Evolutionary conservation across 2,797 vertebrate genomes (phyloP), one percentile per base, ranked within the genome.

Genomic region (Adrianichthys oophorus): DNA sequence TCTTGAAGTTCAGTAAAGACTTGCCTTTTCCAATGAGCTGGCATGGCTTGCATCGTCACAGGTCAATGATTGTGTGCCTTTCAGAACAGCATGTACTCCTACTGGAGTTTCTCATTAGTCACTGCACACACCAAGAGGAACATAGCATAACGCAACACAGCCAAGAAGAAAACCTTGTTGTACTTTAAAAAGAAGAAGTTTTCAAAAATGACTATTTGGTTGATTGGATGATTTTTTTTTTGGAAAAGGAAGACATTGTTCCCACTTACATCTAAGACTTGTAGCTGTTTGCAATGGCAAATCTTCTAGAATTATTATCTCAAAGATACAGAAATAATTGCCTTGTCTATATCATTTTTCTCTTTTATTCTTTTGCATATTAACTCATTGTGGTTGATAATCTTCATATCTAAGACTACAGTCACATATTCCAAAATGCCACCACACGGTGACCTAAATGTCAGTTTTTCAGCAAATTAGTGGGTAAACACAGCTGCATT

Each of bases 21-120:
- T 68, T 76, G 72, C 74, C 78, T 83, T 78, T 86, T 72, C 78
- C 78, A 71, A 83, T 84, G 79, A 84, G 79, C 68, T 76, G 80
- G 80, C 70, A 76, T 68, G 46, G 71, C 80, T 87, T 88, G 84
- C 87, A 80, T 87, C 86, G 85, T 69, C 65, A 44, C 41, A 53
- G 52, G 4, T 62, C 73, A 67, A 29, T 65, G 69, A 79, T 82
- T 80, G 79, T 71, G 60, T 53, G 60, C 18, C 43, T 78, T 70
- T 70, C 40, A 76, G 86, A 78, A 88, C 81, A 57, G 56, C 29
- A n/a, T 84, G 87, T 87, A 83, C 85, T 78, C 29, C 6, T 56
- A 59, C 52, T 70, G 62, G 70, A 82, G 62, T 76, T 56, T 75
- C 65, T 67, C 80, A 79, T 89, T 83, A 83, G 80, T 88, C 86